These are phyloP conservation scores for Artibeus lituratus DNA, from an alignment of 2,797 vertebrate genomes.

Conservation along the genomic window DNA sequence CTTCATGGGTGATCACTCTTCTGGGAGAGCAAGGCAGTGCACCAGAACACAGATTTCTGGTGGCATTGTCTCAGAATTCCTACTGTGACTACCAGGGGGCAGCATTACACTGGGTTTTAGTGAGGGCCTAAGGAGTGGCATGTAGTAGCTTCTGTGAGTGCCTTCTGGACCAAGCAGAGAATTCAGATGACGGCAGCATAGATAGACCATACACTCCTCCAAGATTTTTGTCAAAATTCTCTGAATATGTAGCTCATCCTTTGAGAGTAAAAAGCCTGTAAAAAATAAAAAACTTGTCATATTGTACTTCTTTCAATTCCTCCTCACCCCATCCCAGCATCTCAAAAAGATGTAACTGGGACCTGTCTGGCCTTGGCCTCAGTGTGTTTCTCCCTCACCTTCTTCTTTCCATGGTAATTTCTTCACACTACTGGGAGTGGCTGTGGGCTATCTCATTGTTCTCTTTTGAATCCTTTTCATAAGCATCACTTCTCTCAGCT, in stretches of 20 bases:
- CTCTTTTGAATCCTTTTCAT: neutral
- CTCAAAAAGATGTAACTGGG: neutral
- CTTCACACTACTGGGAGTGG: neutral
- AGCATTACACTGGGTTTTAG: neutral
- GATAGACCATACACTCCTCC: neutral
- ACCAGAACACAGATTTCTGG: neutral
- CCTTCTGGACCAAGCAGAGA: neutral
- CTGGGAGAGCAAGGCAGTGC: neutral
- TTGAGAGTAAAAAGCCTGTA: neutral
- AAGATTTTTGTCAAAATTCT: neutral
- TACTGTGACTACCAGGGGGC: fast-evolving
- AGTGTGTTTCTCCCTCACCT: neutral
- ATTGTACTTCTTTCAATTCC: neutral
- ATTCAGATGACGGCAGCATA: neutral
- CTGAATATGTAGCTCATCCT: neutral
- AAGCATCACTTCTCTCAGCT: neutral
- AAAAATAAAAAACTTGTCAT: neutral
- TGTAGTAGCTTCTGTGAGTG: neutral
- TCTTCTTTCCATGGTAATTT: neutral
- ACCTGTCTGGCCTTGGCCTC: neutral
- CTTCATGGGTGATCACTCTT: neutral
- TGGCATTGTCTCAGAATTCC: neutral
- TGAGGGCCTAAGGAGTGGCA: too few species aligned
- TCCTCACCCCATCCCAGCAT: neutral
- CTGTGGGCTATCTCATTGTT: neutral